Conservation (phyloP, 37 sponge, comb jelly and placozoan species). For the Axinella damicornis region DNA sequence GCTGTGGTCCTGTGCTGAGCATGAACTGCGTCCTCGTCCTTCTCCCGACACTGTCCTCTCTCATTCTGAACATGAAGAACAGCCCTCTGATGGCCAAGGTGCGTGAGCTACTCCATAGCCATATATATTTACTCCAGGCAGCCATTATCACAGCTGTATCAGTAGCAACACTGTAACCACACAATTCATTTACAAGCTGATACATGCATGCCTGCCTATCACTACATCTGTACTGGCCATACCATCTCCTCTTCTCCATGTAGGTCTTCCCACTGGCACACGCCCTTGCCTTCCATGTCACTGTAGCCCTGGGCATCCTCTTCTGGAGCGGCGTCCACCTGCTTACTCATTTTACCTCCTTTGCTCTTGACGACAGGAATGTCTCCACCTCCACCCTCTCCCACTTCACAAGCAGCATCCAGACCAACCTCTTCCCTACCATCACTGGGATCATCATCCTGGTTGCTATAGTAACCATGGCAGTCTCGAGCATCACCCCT, state of each 20-base stretch:
- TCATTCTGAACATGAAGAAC: slow-evolving; percentile 45
- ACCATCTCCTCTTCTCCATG: too few species aligned
- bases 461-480: slow-evolving; percentile 27
- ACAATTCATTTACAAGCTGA: too few species aligned
- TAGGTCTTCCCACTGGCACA: slow-evolving; percentile 56
- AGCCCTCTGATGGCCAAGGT: slow-evolving; percentile 53
- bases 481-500: slow-evolving; percentile 20
- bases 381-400: background rate
- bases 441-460: slow-evolving; percentile 50
- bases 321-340: slow-evolving; percentile 52
- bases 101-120: too few species aligned
- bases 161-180: too few species aligned
- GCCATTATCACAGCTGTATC: too few species aligned
- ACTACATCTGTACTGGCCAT: too few species aligned
- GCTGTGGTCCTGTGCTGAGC: slow-evolving; percentile 60
- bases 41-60: slow-evolving; percentile 34
- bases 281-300: slow-evolving; percentile 28
- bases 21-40: slow-evolving; percentile 63
- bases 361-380: slow-evolving; percentile 26
- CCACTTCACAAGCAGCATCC: slow-evolving; percentile 15
- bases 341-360: slow-evolving; percentile 42
- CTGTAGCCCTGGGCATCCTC: slow-evolving; percentile 13
- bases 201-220: too few species aligned
- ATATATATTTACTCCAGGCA: too few species aligned
- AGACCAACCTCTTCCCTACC: slow-evolving; percentile 16